phyloP scores from a whole-genome alignment of 2,113 vertebrate genomes.

The Channa argus region DNA sequence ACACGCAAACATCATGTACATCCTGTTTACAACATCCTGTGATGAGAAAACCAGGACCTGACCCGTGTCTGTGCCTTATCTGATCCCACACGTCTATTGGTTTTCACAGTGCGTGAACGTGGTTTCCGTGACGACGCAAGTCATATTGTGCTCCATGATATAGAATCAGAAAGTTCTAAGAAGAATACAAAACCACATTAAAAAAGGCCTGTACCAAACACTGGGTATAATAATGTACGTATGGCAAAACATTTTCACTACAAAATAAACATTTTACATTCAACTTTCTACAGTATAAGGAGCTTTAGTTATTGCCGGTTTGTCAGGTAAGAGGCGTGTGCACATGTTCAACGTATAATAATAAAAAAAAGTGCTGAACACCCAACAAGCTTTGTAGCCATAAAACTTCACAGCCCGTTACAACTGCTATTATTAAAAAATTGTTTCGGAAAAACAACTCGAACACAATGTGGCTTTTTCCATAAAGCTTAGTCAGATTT shows the following conservation, averaged over 20 bases:
- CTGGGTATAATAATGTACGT: background rate
- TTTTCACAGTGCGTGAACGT: slow-evolving; percentile 44
- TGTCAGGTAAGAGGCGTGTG: slow-evolving; percentile 3
- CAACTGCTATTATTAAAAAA: background rate
- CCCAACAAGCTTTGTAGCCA: slow-evolving; percentile 10
- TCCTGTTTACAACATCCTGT: slow-evolving; percentile 3
- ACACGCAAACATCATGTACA: background rate
- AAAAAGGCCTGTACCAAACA: slow-evolving; percentile 7
- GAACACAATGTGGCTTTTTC: no score
- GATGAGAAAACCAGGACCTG: background rate
- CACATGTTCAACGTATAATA: slow-evolving; percentile 21
- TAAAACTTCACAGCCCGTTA: slow-evolving; percentile 4
- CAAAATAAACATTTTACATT: slow-evolving; percentile 57
- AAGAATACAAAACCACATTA: slow-evolving; percentile 17
- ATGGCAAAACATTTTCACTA: slow-evolving; percentile 14
- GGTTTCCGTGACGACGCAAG: slow-evolving; percentile 43
- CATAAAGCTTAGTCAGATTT: no score
- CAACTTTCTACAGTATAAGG: slow-evolving; percentile 33
- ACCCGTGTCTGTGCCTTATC: background rate
- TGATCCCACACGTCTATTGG: slow-evolving; percentile 27
- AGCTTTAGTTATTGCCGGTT: slow-evolving; percentile 66
- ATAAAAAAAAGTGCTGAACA: slow-evolving; percentile 22
- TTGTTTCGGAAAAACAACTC: background rate
- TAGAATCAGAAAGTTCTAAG: slow-evolving; percentile 18
- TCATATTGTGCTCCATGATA: slow-evolving; percentile 23